These are phyloP conservation scores for Eleutherodactylus coqui DNA, from an alignment of 2,797 vertebrate genomes.

Conservation along the genomic window DNA sequence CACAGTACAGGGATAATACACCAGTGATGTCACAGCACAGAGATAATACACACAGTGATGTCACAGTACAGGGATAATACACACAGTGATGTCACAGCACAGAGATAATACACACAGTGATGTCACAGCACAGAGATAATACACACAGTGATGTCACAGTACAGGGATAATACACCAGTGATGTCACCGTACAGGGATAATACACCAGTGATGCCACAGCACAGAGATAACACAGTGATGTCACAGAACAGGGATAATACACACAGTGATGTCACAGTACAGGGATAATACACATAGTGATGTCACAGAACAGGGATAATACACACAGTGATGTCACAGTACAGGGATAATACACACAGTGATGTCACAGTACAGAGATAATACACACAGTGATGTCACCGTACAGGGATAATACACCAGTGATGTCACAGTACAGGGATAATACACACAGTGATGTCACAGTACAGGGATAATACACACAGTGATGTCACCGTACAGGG, in stretches of 20 bases:
- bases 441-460: neutral
- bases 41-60: neutral
- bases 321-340: neutral
- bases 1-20: too few species aligned
- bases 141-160: neutral
- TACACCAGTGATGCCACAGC: neutral
- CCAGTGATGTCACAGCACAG: too few species aligned
- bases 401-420: too few species aligned
- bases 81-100: neutral
- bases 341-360: neutral
- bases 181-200: neutral
- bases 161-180: neutral
- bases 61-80: neutral
- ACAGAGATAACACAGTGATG: neutral
- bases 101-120: neutral
- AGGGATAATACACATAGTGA: neutral
- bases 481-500: neutral
- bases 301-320: neutral
- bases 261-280: too few species aligned
- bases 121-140: neutral
- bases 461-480: neutral
- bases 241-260: neutral
- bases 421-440: neutral
- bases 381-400: neutral
- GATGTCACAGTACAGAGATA: too few species aligned